Evolutionary conservation across 2,113 vertebrate genomes (phyloP).

Genomic region (Atherinomorus stipes): DNA sequence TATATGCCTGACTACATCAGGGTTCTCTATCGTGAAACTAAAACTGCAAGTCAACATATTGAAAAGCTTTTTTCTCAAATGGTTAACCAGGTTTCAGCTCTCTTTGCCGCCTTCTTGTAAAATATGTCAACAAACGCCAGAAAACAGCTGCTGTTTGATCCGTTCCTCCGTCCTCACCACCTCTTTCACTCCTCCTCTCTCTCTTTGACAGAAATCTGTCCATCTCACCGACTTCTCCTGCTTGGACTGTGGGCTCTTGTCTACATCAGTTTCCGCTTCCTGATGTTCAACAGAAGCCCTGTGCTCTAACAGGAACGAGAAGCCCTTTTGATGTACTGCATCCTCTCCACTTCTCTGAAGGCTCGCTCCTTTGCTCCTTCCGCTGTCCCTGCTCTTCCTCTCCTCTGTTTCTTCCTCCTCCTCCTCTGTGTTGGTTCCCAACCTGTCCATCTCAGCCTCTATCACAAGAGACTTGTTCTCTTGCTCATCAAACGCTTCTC

Average conservation of each 20-base stretch:
- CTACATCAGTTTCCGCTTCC: constrained; percentile 70
- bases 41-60: constrained; percentile 9
- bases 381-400: constrained; percentile 43
- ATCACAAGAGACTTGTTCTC: constrained; percentile 58
- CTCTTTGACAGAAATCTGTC: constrained; percentile 66
- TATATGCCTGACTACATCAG: constrained; percentile 12
- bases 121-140: constrained; percentile 79
- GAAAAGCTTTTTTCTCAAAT: constrained; percentile 3
- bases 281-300: constrained; percentile 40
- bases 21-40: constrained; percentile 15
- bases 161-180: constrained; percentile 62
- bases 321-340: constrained; percentile 38
- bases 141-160: constrained; percentile 79
- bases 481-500: constrained; percentile 57
- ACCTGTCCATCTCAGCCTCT: constrained; percentile 74
- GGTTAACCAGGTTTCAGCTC: constrained; percentile 8
- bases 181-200: constrained; percentile 44
- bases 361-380: constrained; percentile 33
- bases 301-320: constrained; percentile 36
- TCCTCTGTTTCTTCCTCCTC: constrained; percentile 45
- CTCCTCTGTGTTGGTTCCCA: constrained; percentile 48
- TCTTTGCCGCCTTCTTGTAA: neutral
- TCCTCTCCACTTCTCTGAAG: constrained; percentile 38
- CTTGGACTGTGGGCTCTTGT: constrained; percentile 33
- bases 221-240: constrained; percentile 63